A percentile compares a stretch with the other conserved stretches of the same genome.
Evolutionary conservation across 92 coral and sea anemone genomes (phyloP).

Genomic region (Epizoanthus ramosus): DNA sequence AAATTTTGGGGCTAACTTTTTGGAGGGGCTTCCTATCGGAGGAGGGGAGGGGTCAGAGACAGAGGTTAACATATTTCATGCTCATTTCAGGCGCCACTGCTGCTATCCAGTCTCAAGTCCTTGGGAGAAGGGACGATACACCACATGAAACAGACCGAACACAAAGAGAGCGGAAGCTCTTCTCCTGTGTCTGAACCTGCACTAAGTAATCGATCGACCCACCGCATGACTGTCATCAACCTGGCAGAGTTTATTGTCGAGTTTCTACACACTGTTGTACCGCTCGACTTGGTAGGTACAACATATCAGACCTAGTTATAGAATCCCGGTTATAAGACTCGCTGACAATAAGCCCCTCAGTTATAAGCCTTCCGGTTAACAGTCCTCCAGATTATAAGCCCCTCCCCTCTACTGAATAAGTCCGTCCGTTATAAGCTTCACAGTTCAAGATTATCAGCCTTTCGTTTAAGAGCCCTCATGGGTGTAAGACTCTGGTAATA

Average conservation of each 20-base stretch:
- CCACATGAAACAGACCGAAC: slow-evolving; percentile 60
- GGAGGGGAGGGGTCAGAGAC: background rate
- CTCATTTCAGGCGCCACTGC: slow-evolving; percentile 60
- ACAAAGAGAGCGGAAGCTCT: slow-evolving; percentile 17
- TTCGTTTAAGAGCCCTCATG: too few species aligned
- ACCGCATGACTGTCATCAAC: slow-evolving; percentile 76
- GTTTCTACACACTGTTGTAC: slow-evolving; percentile 73
- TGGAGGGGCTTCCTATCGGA: background rate
- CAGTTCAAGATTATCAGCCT: too few species aligned
- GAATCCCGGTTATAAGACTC: too few species aligned
- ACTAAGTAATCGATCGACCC: slow-evolving; percentile 44
- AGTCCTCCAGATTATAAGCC: too few species aligned
- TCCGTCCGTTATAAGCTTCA: too few species aligned
- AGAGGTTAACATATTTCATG: background rate
- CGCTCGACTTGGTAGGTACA: slow-evolving; percentile 70
- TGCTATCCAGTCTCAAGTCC: slow-evolving; percentile 55
- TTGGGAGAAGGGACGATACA: slow-evolving; percentile 75
- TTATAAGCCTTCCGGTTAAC: too few species aligned
- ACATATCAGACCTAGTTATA: too few species aligned
- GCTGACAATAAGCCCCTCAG: too few species aligned
- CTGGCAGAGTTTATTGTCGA: slow-evolving; percentile 70
- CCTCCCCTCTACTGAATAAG: too few species aligned
- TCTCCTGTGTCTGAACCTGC: background rate
- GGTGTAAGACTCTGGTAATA: background rate
- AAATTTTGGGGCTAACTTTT: background rate